Base-by-base conservation (phyloP, 1,140 invertebrate species). In the Eurosta solidaginis region DNA sequence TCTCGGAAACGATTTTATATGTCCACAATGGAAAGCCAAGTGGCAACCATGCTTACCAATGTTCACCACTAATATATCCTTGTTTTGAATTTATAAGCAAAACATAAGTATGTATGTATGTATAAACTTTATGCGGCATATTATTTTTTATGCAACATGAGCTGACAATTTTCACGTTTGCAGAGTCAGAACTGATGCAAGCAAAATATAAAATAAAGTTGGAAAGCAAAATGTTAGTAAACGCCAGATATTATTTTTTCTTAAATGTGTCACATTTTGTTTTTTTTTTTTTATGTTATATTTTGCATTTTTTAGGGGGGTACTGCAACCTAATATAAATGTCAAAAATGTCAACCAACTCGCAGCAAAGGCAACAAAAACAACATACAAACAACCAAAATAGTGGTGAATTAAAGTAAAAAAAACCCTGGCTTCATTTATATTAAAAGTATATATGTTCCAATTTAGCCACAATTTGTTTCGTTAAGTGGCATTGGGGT, bases 261-360 rank as follows among this genome's bases (percentile, higher is more conserved):
- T n/a, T n/a, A n/a, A n/a, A n/a, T n/a, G n/a, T n/a, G n/a, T n/a
- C n/a, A n/a, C n/a, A n/a, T n/a, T n/a, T n/a, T 68, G 33, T 40
- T 68, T 54, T 9, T 52, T 52, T 22, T 52, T 6, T 52, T 52
- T 54, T 25, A 36, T 68, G n/a, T 68, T 17, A 68, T 36, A 63
- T 63, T 63, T 63, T 33, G 3, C 17, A 22, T 42, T 40, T 40
- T 33, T 42, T 20, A 5, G n/a, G n/a, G 14, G 20, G 59, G n/a
- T 33, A 68, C 59, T 42, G n/a, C 17, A 68, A 68, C 5, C 33
- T 33, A 68, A 68, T 68, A 68, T 40, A 68, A 68, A 68, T 20
- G 59, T 68, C 59, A 68, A 40, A 68, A 68, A 9, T 20, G 29
- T 68, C 59, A 68, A 12, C 33, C 17, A 12, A 4, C 12, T 29